phyloP scores from a whole-genome alignment of 2,113 vertebrate genomes.

The Hippolais icterina region DNA sequence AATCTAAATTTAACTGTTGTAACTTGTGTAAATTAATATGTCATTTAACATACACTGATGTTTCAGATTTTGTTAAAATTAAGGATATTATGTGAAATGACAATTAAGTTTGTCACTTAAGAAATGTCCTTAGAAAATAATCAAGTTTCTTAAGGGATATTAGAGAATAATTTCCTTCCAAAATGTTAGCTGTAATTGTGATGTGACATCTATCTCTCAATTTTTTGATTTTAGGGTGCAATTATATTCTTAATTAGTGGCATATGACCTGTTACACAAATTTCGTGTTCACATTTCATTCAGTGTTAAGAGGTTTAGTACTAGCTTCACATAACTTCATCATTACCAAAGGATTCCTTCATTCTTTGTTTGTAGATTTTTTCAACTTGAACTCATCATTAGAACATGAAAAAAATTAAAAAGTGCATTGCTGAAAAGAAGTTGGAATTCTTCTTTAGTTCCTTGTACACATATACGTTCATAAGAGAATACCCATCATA shows the following conservation, averaged over 20 bases:
- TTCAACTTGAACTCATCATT: neutral
- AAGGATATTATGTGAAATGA: neutral
- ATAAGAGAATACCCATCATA: neutral
- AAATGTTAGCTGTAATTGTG: neutral
- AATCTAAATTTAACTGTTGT: neutral
- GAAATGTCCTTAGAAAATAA: neutral
- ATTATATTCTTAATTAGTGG: neutral
- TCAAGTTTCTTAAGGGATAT: neutral
- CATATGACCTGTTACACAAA: neutral
- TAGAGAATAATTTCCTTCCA: neutral
- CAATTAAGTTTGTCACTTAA: neutral
- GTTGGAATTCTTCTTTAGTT: neutral
- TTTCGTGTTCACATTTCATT: neutral
- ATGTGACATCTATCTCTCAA: neutral
- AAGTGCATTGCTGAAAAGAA: neutral
- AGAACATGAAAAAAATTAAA: neutral
- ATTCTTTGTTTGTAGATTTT: neutral
- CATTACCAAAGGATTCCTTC: neutral
- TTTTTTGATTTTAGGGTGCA: neutral
- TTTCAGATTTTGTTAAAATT: neutral
- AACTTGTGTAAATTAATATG: neutral
- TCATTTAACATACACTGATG: neutral
- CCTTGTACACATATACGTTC: neutral
- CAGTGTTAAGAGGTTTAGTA: neutral
- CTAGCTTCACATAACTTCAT: neutral